These are phyloP conservation scores for Hipparchia semele DNA, from an alignment of 2,888 invertebrate genomes.

Conservation along the genomic window DNA sequence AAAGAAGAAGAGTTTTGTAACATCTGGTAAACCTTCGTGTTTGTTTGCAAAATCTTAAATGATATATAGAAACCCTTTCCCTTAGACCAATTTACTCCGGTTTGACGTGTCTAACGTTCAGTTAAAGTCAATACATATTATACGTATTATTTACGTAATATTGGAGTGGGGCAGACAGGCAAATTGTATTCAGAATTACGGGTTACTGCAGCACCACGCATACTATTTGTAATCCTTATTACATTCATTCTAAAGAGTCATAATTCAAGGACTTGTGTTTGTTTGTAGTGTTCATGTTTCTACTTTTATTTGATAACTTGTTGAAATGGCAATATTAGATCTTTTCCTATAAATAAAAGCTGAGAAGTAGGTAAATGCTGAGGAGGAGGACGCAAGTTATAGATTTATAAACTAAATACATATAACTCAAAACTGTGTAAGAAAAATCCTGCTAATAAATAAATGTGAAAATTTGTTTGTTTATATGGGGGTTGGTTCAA, in stretches of 20 bases:
- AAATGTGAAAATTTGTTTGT: too few species aligned
- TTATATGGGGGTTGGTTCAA: too few species aligned
- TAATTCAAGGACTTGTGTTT: slow-evolving; percentile 7
- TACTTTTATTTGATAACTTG: slow-evolving; percentile 26
- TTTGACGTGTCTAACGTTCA: slow-evolving; percentile 40
- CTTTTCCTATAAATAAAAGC: too few species aligned
- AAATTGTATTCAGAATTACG: slow-evolving; percentile 47
- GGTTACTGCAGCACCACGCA: slow-evolving; percentile 25
- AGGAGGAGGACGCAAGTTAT: too few species aligned
- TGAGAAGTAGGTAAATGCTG: too few species aligned
- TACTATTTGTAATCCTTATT: slow-evolving; percentile 24
- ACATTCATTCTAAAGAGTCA: background rate
- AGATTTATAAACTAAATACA: too few species aligned
- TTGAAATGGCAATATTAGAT: background rate
- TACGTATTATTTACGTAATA: slow-evolving; percentile 51
- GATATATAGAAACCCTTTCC: slow-evolving; percentile 17
- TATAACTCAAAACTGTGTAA: too few species aligned
- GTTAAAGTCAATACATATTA: slow-evolving; percentile 46
- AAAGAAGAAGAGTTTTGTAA: background rate
- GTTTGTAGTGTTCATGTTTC: slow-evolving; percentile 25
- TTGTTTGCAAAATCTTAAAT: background rate
- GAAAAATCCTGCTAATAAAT: too few species aligned
- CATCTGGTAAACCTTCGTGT: background rate
- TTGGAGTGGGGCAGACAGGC: slow-evolving; percentile 41
- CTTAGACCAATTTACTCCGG: slow-evolving; percentile 1